Evolutionary conservation across 2,797 vertebrate species (phyloP).

Genomic region (Antrozous pallidus): DNA sequence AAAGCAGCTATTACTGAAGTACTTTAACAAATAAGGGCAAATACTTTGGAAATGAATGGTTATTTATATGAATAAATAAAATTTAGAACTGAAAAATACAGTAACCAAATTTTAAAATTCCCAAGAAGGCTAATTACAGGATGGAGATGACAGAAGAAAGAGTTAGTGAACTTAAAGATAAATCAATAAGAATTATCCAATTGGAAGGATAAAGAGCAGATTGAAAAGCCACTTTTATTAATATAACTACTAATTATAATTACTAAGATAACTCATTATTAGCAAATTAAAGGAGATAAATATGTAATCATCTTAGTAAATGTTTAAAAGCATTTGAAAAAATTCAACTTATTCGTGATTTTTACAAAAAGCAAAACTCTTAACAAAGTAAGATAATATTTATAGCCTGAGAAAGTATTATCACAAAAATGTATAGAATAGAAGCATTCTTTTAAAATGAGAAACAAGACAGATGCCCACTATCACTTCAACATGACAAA

Average conservation of each 20-base stretch:
- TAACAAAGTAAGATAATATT: background rate
- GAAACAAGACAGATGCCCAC: background rate
- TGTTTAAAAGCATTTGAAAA: background rate
- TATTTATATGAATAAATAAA: background rate
- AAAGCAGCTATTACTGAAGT: background rate
- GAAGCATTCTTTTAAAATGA: background rate
- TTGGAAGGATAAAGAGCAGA: background rate
- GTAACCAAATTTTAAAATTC: background rate
- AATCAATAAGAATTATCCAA: background rate
- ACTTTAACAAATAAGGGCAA: background rate
- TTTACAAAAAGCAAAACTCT: background rate
- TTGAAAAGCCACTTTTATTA: background rate
- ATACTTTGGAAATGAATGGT: background rate
- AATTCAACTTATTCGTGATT: background rate
- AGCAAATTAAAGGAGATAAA: background rate
- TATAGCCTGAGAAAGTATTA: background rate
- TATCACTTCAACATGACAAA: background rate
- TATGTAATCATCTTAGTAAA: background rate
- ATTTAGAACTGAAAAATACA: background rate
- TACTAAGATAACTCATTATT: background rate
- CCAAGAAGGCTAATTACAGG: background rate
- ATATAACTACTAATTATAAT: background rate
- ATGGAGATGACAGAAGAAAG: background rate
- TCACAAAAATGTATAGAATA: background rate
- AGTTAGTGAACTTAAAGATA: background rate